Evolutionary conservation across 2,888 invertebrate genomes (phyloP).

Genomic region (Diachrysia chrysitis): DNA sequence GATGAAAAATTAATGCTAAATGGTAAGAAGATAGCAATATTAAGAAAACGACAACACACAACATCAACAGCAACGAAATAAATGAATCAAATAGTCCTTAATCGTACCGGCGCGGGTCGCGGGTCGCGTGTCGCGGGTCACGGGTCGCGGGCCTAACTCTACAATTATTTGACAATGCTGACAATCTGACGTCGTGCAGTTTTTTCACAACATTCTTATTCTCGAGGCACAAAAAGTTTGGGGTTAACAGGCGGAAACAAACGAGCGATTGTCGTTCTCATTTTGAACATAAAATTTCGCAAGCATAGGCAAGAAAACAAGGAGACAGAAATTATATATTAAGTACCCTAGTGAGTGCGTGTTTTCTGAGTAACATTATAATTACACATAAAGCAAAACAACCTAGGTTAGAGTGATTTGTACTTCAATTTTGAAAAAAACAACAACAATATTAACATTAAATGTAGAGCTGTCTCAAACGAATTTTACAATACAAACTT

Average conservation of each 20-base stretch:
- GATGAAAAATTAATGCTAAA: neutral
- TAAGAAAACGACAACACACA: neutral
- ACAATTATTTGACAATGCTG: slow-evolving; percentile 47
- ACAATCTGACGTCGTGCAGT: slow-evolving; percentile 21
- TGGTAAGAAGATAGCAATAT: neutral
- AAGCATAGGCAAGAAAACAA: slow-evolving; percentile 16
- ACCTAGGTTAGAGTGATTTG: too few relatives aligned
- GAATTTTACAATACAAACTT: too few relatives aligned
- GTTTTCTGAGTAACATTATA: neutral
- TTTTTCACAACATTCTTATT: slow-evolving; percentile 52
- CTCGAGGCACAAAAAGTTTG: slow-evolving; percentile 46
- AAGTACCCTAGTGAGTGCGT: neutral
- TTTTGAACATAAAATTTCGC: slow-evolving; percentile 41
- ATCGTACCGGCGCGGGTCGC: neutral
- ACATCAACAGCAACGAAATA: neutral
- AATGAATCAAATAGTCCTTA: neutral
- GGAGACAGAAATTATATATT: slow-evolving; percentile 12
- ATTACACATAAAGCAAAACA: too few relatives aligned
- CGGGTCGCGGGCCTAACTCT: slow-evolving; percentile 16
- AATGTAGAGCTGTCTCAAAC: too few relatives aligned
- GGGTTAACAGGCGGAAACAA: slow-evolving; percentile 50
- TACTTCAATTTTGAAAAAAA: too few relatives aligned
- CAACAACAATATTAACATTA: too few relatives aligned
- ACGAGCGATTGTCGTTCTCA: slow-evolving; percentile 43
- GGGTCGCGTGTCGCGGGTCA: slow-evolving; percentile 15